Evolutionary conservation across 2,888 invertebrate genomes (phyloP).

Genomic region (Epirrhoe tristata): DNA sequence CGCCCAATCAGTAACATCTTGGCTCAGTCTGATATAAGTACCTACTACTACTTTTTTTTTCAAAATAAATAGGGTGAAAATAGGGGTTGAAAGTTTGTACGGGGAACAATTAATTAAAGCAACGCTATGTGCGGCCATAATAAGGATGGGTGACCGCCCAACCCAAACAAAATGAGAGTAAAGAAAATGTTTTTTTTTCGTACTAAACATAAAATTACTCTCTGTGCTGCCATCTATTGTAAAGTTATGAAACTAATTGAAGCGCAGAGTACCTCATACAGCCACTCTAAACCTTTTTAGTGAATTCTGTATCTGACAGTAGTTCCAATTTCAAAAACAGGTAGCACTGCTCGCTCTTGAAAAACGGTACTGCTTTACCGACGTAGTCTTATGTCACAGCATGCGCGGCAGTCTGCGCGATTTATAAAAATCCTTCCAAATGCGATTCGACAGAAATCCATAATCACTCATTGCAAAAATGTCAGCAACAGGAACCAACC

Average conservation of each 20-base stretch:
- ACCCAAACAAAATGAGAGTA: too few species aligned
- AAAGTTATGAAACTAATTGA: constrained; percentile 36
- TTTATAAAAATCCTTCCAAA: constrained; percentile 82
- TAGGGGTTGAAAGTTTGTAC: too few species aligned
- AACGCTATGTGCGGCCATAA: too few species aligned
- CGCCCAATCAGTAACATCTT: too few species aligned
- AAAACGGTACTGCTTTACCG: constrained; percentile 59
- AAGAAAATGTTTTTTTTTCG: too few species aligned
- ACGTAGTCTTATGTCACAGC: constrained; percentile 58
- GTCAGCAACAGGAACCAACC: constrained; percentile 65
- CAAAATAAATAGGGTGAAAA: too few species aligned
- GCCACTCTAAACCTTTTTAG: not conserved
- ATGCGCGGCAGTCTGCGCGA: constrained; percentile 83
- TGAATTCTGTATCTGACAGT: not conserved
- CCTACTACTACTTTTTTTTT: too few species aligned
- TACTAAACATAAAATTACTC: not conserved
- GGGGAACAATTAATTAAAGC: too few species aligned
- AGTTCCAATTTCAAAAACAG: constrained; percentile 37
- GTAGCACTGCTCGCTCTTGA: constrained; percentile 54
- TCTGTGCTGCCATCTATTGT: constrained; percentile 25
- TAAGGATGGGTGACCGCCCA: too few species aligned
- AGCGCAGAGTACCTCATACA: not conserved
- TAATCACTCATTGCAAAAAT: constrained; percentile 76
- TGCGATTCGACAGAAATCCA: constrained; percentile 79
- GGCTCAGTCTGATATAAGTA: too few species aligned